Percentiles rank a stretch among this genome's conserved stretches.
These are phyloP conservation scores for Turdus rufiventris DNA, from an alignment of 2,113 vertebrate species.

Conservation along the genomic window DNA sequence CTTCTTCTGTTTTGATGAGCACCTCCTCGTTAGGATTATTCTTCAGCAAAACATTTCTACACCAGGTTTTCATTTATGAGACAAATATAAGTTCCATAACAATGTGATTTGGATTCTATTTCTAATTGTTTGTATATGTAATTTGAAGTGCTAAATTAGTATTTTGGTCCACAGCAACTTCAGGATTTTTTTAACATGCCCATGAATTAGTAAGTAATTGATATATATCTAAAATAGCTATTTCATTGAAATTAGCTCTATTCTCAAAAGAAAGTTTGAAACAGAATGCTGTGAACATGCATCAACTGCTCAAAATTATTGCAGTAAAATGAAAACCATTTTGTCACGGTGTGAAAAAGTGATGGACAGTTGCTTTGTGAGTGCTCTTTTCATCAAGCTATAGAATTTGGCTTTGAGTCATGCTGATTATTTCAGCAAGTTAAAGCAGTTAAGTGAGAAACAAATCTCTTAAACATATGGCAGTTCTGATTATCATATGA, in stretches of 20 bases:
- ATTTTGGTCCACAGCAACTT: background rate
- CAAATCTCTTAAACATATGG: constrained; percentile 50
- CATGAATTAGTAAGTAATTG: background rate
- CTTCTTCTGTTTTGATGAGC: background rate
- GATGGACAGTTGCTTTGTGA: background rate
- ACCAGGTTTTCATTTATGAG: background rate
- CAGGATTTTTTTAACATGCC: background rate
- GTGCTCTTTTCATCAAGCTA: constrained; percentile 34
- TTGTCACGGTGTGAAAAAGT: constrained; percentile 10
- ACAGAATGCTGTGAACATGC: background rate
- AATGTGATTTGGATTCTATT: background rate
- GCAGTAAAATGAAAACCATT: constrained; percentile 20
- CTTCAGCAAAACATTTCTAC: background rate
- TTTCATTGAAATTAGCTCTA: background rate
- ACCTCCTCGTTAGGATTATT: background rate
- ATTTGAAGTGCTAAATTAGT: background rate
- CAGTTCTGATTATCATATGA: constrained; percentile 41
- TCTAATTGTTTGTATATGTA: background rate
- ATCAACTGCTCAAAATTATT: constrained; percentile 31
- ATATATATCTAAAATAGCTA: background rate
- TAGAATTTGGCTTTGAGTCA: constrained; percentile 32
- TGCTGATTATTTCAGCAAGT: constrained; percentile 44
- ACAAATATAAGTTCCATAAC: background rate
- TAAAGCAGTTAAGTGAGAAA: constrained; percentile 41
- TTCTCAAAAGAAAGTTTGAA: background rate